phyloP scores from a whole-genome alignment of 2,888 invertebrate genomes.

The Tetragonula carbonaria region DNA sequence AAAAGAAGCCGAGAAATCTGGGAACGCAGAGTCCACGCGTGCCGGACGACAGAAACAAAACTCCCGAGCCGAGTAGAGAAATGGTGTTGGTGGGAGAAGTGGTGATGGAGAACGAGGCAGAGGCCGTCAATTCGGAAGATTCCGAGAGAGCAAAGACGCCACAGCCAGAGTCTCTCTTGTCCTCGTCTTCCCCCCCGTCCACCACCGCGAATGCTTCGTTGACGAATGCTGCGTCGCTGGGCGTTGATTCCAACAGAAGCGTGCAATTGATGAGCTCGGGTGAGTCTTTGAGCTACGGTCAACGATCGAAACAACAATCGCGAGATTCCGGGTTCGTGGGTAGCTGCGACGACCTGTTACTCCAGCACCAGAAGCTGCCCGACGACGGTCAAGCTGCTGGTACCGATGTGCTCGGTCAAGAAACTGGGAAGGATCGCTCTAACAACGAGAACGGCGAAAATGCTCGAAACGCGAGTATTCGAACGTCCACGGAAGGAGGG shows the following conservation, averaged over 20 bases:
- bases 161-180: slow-evolving; percentile 85
- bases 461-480: slow-evolving; percentile 27
- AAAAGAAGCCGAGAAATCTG: slow-evolving; percentile 88
- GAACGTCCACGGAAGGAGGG: slow-evolving; percentile 37
- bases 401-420: slow-evolving; percentile 54
- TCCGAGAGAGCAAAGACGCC: slow-evolving; percentile 87
- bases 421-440: slow-evolving; percentile 56
- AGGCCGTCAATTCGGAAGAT: slow-evolving; percentile 85
- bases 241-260: slow-evolving; percentile 67
- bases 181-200: slow-evolving; percentile 60
- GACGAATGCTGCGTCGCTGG: slow-evolving; percentile 37
- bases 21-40: slow-evolving; percentile 82
- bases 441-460: slow-evolving; percentile 49
- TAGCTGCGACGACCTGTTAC: slow-evolving; percentile 92
- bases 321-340: slow-evolving; percentile 95
- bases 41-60: slow-evolving; percentile 87
- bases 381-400: slow-evolving; percentile 63
- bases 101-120: slow-evolving; percentile 86
- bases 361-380: slow-evolving; percentile 86
- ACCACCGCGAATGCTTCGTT: slow-evolving; percentile 24
- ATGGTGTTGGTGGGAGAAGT: slow-evolving; percentile 85
- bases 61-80: slow-evolving; percentile 87
- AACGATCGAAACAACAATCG: slow-evolving; percentile 91
- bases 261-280: slow-evolving; percentile 66
- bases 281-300: slow-evolving; percentile 70